These are phyloP conservation scores for Dryobotodes eremita DNA, from an alignment of 2,888 invertebrate species.

Conservation along the genomic window DNA sequence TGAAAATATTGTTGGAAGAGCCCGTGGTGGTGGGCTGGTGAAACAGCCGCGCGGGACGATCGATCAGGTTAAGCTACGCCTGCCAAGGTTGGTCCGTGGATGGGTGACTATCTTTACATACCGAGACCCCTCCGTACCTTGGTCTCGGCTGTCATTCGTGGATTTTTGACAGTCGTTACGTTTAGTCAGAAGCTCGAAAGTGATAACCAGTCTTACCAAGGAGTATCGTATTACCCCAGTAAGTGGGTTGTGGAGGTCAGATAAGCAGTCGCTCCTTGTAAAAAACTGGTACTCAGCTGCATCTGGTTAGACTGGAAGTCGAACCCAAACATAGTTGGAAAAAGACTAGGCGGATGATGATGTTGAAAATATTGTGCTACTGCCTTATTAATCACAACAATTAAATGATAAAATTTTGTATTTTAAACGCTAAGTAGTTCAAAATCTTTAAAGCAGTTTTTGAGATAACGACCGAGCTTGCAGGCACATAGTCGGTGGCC, in stretches of 20 bases:
- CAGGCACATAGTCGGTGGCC: background rate
- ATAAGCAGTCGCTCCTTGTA: background rate
- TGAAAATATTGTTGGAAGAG: background rate
- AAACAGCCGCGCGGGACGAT: background rate
- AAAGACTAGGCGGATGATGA: background rate
- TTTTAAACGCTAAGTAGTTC: too few relatives aligned
- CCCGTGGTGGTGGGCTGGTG: too few relatives aligned
- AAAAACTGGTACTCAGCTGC: background rate
- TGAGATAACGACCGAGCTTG: background rate
- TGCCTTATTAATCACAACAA: background rate
- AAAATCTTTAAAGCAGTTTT: slow-evolving; percentile 2
- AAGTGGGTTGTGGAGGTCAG: background rate
- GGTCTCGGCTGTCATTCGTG: background rate
- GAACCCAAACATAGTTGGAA: background rate
- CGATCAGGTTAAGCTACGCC: background rate
- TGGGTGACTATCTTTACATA: background rate
- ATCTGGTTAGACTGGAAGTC: background rate
- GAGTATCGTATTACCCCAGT: background rate
- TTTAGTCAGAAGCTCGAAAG: background rate
- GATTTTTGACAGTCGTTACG: background rate
- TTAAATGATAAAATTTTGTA: too few relatives aligned
- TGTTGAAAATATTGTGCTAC: background rate
- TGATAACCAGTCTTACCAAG: background rate
- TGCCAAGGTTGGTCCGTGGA: background rate
- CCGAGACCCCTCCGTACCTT: background rate